These are phyloP conservation scores for Neotragus pygmaeus DNA, from an alignment of 2,113 vertebrate genomes.

Conservation along the genomic window DNA sequence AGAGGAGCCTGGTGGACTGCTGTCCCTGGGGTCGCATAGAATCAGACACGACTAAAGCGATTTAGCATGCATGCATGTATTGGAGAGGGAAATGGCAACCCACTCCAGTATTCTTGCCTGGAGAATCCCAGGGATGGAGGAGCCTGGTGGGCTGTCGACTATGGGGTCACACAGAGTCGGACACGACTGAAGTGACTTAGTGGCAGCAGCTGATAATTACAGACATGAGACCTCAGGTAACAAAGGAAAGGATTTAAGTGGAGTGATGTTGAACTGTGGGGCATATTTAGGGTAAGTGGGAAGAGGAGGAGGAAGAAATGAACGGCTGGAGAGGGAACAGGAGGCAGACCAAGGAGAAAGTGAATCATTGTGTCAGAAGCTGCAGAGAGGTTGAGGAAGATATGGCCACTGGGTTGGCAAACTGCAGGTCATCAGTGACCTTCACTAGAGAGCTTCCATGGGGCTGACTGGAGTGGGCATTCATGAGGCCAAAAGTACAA, in stretches of 20 bases:
- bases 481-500: no score
- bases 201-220: background rate
- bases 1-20: background rate
- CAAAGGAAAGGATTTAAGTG: background rate
- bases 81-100: background rate
- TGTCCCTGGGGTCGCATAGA: fast-evolving
- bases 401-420: background rate
- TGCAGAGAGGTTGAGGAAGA: background rate
- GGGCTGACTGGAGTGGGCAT: background rate
- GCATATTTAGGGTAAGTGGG: background rate
- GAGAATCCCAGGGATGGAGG: background rate
- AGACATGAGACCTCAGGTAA: background rate
- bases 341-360: background rate
- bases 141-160: background rate
- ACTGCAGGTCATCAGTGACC: background rate
- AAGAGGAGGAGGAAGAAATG: background rate
- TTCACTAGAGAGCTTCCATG: background rate
- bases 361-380: background rate
- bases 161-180: background rate
- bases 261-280: background rate
- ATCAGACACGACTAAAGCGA: fast-evolving
- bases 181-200: background rate
- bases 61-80: background rate
- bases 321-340: background rate
- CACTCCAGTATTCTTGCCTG: background rate